A percentile compares a stretch with the other conserved stretches of the same genome.
phyloP scores from a whole-genome alignment of 2,113 vertebrate species.

The Zeus faber region DNA sequence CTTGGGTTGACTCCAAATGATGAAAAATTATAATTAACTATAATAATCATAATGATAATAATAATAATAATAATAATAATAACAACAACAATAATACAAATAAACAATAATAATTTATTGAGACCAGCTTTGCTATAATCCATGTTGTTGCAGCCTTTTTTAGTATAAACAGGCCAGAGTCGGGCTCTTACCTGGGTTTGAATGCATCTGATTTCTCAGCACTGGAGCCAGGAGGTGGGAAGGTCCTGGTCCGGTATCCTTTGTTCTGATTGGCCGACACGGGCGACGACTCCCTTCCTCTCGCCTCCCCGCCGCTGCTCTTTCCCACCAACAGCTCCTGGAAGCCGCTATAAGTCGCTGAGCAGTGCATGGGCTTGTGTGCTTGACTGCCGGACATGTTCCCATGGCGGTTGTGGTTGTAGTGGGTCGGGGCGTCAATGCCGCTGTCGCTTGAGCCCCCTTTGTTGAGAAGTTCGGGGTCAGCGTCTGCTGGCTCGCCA shows the following conservation, averaged over 20 bases:
- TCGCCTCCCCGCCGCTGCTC: conserved; percentile 42
- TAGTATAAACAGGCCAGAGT: not conserved
- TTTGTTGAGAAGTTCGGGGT: conserved; percentile 79
- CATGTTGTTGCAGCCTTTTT: no score
- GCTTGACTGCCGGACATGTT: conserved; percentile 57
- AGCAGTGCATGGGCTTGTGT: conserved; percentile 72
- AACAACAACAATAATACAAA: no score
- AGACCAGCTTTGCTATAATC: no score
- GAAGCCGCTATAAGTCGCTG: conserved; percentile 61
- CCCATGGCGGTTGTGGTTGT: conserved; percentile 67
- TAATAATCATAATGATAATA: no score
- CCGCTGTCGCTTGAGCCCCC: conserved; percentile 88
- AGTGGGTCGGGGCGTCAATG: conserved; percentile 83
- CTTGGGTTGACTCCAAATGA: no score
- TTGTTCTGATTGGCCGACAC: conserved; percentile 72
- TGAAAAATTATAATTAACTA: no score
- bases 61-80: no score
- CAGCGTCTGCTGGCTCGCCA: conserved; percentile 70
- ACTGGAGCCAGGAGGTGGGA: conserved; percentile 72
- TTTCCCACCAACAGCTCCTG: conserved; percentile 61
- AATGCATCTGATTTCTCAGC: conserved; percentile 67
- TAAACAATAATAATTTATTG: no score
- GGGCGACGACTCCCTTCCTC: conserved; percentile 77
- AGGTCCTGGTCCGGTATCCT: conserved; percentile 80
- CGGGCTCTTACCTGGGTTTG: conserved; percentile 64